phyloP scores from a whole-genome alignment of 2,113 vertebrate genomes.

The Laticauda laticaudata region DNA sequence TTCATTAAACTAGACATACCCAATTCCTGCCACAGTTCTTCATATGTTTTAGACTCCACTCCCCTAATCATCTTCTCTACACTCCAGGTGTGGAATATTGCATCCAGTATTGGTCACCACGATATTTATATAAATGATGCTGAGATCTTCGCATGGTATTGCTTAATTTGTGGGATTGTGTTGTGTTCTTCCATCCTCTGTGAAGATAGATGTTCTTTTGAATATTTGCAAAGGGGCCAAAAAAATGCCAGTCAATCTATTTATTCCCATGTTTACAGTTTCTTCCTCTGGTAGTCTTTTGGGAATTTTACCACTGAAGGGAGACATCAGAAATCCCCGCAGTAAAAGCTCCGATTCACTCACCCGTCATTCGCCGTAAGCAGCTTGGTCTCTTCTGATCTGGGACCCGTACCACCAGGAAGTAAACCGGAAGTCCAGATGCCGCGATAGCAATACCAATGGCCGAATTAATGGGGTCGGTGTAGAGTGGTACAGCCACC shows the following conservation, averaged over 20 bases:
- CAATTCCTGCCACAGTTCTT: no score
- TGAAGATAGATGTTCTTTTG: background rate
- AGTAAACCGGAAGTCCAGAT: slow-evolving; percentile 86
- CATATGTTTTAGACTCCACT: no score
- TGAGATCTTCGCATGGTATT: background rate
- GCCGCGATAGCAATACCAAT: slow-evolving; percentile 87
- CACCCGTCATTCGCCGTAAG: slow-evolving; percentile 75
- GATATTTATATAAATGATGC: no score
- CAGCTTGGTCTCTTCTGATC: slow-evolving; percentile 74
- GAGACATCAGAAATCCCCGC: background rate
- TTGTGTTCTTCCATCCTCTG: background rate
- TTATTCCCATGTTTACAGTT: background rate
- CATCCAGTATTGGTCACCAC: no score
- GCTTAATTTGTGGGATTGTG: background rate
- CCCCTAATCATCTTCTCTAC: no score
- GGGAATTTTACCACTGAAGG: rapidly evolving
- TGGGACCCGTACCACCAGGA: slow-evolving; percentile 78
- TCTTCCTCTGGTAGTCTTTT: background rate
- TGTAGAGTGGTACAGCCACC: slow-evolving; percentile 88
- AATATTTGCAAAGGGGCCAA: background rate
- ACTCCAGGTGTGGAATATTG: no score
- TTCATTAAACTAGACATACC: no score
- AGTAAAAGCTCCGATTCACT: slow-evolving; percentile 20
- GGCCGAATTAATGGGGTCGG: slow-evolving; percentile 85
- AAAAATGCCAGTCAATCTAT: background rate